A percentile compares a stretch with the other conserved stretches of the same genome.
These are phyloP conservation scores for Dolichallabes microphthalmus DNA, from an alignment of 2,113 vertebrate species.

Conservation along the genomic window DNA sequence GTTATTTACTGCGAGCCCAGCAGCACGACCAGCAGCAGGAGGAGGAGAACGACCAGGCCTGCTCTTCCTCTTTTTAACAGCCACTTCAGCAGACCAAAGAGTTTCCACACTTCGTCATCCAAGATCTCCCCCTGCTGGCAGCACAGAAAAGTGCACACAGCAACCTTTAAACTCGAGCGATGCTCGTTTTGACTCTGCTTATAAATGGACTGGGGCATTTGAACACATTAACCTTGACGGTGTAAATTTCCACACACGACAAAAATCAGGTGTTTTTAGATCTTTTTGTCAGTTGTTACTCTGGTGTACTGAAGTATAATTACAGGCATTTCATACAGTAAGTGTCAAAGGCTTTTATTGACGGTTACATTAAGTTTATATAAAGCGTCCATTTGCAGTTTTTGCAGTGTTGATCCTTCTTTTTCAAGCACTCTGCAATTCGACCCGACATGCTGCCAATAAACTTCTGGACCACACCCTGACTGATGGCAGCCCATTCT, in stretches of 20 bases:
- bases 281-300: too few species aligned
- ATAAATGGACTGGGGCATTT: neutral
- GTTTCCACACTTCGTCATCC: conserved; percentile 33
- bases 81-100: neutral
- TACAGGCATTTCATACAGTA: too few species aligned
- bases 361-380: too few species aligned
- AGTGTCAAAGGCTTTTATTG: too few species aligned
- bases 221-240: neutral
- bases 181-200: neutral
- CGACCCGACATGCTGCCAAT: too few species aligned
- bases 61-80: conserved; percentile 42
- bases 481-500: too few species aligned
- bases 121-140: conserved; percentile 69
- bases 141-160: conserved; percentile 40
- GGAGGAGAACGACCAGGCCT: conserved; percentile 22
- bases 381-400: too few species aligned
- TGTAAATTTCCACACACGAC: neutral
- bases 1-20: conserved; percentile 52
- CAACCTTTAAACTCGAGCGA: neutral
- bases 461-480: too few species aligned
- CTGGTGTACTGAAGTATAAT: too few species aligned
- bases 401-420: too few species aligned
- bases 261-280: too few species aligned
- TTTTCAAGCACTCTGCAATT: too few species aligned
- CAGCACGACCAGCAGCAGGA: conserved; percentile 21